These are phyloP conservation scores for Lutjanus argentimaculatus DNA, from an alignment of 2,797 vertebrate species.

Conservation along the genomic window DNA sequence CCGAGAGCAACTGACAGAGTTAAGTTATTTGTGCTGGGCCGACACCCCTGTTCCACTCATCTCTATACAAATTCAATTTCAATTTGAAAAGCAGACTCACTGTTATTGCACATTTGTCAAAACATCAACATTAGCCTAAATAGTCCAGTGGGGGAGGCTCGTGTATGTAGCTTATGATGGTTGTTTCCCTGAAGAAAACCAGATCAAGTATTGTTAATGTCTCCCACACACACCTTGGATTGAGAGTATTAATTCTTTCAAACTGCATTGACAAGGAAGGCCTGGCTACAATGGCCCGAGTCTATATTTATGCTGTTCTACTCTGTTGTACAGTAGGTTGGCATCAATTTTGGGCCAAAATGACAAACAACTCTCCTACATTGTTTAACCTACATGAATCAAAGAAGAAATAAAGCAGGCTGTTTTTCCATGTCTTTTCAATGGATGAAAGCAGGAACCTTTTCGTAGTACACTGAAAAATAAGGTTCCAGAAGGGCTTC, in stretches of 20 bases:
- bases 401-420: constrained; percentile 33
- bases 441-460: constrained; percentile 13
- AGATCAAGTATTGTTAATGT: constrained; percentile 64
- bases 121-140: constrained; percentile 72
- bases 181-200: constrained; percentile 68
- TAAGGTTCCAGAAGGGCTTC: no score
- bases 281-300: constrained; percentile 54
- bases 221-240: constrained; percentile 63
- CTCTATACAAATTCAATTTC: constrained; percentile 76
- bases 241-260: constrained; percentile 60
- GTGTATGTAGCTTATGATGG: constrained; percentile 25
- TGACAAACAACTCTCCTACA: constrained; percentile 27
- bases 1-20: constrained; percentile 72
- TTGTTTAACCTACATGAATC: constrained; percentile 32
- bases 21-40: constrained; percentile 70
- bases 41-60: constrained; percentile 63
- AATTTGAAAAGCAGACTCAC: constrained; percentile 66
- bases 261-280: constrained; percentile 48
- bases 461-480: not conserved
- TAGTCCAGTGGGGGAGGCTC: constrained; percentile 58
- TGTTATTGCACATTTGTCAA: constrained; percentile 74
- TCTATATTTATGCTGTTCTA: constrained; percentile 59
- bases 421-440: constrained; percentile 8
- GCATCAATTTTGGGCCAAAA: constrained; percentile 10
- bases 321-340: constrained; percentile 46